Base-by-base conservation (phyloP, 2,888 invertebrate genomes). In the Pterostichus madidus region DNA sequence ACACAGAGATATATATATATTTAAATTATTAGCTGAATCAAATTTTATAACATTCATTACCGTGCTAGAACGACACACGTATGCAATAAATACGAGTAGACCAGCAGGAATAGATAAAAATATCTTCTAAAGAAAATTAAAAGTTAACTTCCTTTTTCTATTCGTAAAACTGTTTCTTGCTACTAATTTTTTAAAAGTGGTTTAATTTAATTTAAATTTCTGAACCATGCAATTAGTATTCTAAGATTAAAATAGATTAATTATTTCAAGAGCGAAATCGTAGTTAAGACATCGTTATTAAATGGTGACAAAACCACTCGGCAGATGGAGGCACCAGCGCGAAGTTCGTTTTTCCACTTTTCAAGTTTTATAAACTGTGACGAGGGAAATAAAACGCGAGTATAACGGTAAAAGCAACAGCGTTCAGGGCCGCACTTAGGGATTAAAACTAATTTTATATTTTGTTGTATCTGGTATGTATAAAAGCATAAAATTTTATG, bases 281-380 rank as follows among this genome's bases (percentile, higher is more conserved):
- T 32, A 56, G 76, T 56, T 77, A 77, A 56, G 35, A 52, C 52
- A 52, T 76, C 52, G 13, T 52, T 52, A 76, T 76, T 53, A 53
- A 77, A 31, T 53, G 76, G 35, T 77, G 56, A 77, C 71, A 71
- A 46, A 32, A 32, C 32, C 68, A 52, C 52, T 75, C 31, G 49
- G 52, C 75, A 75, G 52, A 75, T 75, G 75, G 52, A 31, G 13
- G 31, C 49, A 52, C 7, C 17, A 15, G 8, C 49, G 46, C 17
- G 17, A 39, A 46, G 15, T 71, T 71, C 49, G 53, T 53, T 56
- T 77, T 77, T 52, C 76, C 52, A 53, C 76, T 35, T 77, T 53
- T 77, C 56, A 56, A 52, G 56, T 56, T 78, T 44, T 59, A 78
- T 56, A 78, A 78, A 61, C 78, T 56, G 78, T 59, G 39, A 78